These are phyloP conservation scores for Proctacanthus coquilletti DNA, from an alignment of 1,140 invertebrate species.

Conservation along the genomic window DNA sequence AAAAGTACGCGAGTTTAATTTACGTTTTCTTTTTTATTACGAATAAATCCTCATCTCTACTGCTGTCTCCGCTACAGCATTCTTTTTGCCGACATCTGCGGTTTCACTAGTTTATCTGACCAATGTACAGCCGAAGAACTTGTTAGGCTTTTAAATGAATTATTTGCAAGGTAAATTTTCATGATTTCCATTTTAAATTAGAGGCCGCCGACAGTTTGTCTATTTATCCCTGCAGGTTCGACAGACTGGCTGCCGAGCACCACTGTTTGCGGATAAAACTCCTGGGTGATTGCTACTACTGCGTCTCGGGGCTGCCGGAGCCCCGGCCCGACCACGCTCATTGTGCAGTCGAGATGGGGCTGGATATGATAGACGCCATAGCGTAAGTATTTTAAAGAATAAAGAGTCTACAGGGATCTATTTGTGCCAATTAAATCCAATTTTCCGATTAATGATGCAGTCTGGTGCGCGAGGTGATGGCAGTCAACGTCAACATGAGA, in stretches of 20 bases:
- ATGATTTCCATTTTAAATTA: slow-evolving; percentile 4
- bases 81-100: slow-evolving; percentile 94
- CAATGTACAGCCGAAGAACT: slow-evolving; percentile 93
- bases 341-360: slow-evolving; percentile 89
- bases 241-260: slow-evolving; percentile 77
- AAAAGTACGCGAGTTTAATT: too few species aligned
- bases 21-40: too few species aligned
- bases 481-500: slow-evolving; percentile 86
- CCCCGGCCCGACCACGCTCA: slow-evolving; percentile 78
- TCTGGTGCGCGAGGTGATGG: slow-evolving; percentile 73
- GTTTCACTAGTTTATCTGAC: slow-evolving; percentile 87
- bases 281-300: slow-evolving; percentile 90
- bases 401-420: slow-evolving; percentile 8
- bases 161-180: slow-evolving; percentile 70
- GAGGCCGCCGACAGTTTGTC: neutral
- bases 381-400: slow-evolving; percentile 51
- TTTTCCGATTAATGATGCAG: slow-evolving; percentile 35
- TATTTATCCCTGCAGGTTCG: slow-evolving; percentile 50
- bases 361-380: slow-evolving; percentile 94
- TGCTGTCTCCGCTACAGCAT: slow-evolving; percentile 53
- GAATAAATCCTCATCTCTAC: too few species aligned
- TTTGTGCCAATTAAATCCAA: slow-evolving; percentile 7
- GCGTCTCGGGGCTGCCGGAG: slow-evolving; percentile 79
- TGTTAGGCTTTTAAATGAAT: slow-evolving; percentile 83
- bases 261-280: slow-evolving; percentile 86